Percentiles rank a stretch among this genome's conserved stretches.
phyloP scores from a whole-genome alignment of 2,888 invertebrate species.

The Biston stratarius region DNA sequence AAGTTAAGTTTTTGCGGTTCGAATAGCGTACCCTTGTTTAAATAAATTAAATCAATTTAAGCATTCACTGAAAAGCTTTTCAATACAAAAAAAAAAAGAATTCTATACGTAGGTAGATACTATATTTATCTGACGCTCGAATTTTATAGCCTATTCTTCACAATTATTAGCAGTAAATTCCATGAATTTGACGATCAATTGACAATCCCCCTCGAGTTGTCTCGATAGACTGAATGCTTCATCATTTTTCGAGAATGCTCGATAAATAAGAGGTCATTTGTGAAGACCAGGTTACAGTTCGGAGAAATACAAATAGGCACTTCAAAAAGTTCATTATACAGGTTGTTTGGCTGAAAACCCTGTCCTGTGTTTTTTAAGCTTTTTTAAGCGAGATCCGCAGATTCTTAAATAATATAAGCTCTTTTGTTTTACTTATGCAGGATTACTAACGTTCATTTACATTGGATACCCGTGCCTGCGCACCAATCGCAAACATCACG shows the following conservation, averaged over 20 bases:
- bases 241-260: conserved; percentile 4
- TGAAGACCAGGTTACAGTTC: conserved; percentile 4
- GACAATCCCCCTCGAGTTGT: neutral
- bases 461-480: too few relatives aligned
- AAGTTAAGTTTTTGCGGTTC: too few relatives aligned
- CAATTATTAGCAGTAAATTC: conserved; percentile 7
- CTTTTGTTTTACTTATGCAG: too few relatives aligned
- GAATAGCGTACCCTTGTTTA: too few relatives aligned
- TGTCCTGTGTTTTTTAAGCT: neutral
- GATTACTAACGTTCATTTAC: too few relatives aligned
- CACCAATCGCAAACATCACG: too few relatives aligned
- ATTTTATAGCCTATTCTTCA: neutral
- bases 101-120: neutral
- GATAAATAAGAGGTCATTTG: conserved; percentile 15
- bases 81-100: neutral
- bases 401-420: too few relatives aligned
- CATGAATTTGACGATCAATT: conserved; percentile 1
- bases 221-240: neutral
- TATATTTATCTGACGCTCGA: neutral
- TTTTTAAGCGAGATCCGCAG: neutral
- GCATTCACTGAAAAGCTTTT: neutral
- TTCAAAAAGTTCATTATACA: conserved; percentile 2
- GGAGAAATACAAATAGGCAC: neutral
- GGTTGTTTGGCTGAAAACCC: neutral
- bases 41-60: neutral